A percentile compares a stretch with the other conserved stretches of the same genome.
Evolutionary conservation across 2,113 vertebrate species (phyloP).

Genomic region (Empidonax alnorum): DNA sequence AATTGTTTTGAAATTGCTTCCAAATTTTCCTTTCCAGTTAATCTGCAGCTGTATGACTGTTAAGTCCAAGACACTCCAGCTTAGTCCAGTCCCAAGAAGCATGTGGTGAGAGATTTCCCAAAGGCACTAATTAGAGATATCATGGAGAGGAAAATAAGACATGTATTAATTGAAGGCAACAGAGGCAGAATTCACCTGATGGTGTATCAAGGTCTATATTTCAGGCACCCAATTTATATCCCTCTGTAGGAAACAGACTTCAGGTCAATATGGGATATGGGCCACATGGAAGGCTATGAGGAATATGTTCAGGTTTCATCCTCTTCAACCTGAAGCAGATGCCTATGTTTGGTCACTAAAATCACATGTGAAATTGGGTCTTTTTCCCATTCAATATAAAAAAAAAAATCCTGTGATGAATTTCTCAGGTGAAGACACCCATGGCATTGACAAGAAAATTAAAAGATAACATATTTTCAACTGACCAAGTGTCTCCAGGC

Average conservation of each 20-base stretch:
- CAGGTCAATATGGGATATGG: not conserved
- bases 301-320: not conserved
- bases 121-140: not conserved
- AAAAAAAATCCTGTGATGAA: not conserved
- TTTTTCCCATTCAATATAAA: not conserved
- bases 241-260: not conserved
- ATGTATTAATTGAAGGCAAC: not conserved
- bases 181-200: not conserved
- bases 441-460: not conserved
- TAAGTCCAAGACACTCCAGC: not conserved
- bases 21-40: not conserved
- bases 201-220: not conserved
- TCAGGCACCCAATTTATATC: not conserved
- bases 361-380: not conserved
- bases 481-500: not conserved
- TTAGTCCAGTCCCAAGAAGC: not conserved
- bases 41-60: not conserved
- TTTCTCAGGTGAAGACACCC: not conserved
- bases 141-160: not conserved
- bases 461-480: not conserved
- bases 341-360: not conserved
- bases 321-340: not conserved
- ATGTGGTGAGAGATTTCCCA: not conserved
- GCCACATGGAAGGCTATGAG: not conserved
- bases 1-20: slow-evolving; percentile 5